phyloP scores from a whole-genome alignment of 2,888 invertebrate genomes.

The Athalia cordata region DNA sequence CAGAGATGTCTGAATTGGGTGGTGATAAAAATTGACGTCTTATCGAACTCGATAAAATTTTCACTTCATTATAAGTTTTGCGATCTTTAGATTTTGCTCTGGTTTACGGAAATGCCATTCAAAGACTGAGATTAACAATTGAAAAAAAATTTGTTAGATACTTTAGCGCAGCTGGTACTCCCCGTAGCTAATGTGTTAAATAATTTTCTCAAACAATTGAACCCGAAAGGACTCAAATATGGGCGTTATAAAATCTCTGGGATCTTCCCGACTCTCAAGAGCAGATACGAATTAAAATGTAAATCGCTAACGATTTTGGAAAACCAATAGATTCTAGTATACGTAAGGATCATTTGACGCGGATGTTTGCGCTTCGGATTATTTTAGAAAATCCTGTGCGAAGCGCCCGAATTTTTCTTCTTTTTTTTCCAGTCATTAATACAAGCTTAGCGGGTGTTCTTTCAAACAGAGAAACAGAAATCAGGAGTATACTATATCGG shows the following conservation, averaged over 20 bases:
- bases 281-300: constrained; percentile 59
- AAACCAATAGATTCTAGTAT: constrained; percentile 8
- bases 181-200: constrained; percentile 49
- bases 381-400: too few species aligned
- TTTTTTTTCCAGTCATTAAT: too few species aligned
- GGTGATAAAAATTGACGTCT: too few species aligned
- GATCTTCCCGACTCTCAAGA: not conserved
- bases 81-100: too few species aligned
- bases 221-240: constrained; percentile 47
- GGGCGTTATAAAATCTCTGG: constrained; percentile 19
- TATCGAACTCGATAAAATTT: too few species aligned
- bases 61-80: too few species aligned
- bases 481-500: not conserved
- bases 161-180: constrained; percentile 50
- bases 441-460: not conserved
- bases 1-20: too few species aligned
- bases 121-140: constrained; percentile 14
- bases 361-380: too few species aligned
- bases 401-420: too few species aligned
- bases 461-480: not conserved
- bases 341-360: not conserved
- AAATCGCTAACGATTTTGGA: constrained; percentile 52
- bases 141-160: constrained; percentile 15
- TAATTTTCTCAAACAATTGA: constrained; percentile 51
- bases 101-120: not conserved